phyloP scores from a whole-genome alignment of 2,797 vertebrate genomes.

The Picus viridis region DNA sequence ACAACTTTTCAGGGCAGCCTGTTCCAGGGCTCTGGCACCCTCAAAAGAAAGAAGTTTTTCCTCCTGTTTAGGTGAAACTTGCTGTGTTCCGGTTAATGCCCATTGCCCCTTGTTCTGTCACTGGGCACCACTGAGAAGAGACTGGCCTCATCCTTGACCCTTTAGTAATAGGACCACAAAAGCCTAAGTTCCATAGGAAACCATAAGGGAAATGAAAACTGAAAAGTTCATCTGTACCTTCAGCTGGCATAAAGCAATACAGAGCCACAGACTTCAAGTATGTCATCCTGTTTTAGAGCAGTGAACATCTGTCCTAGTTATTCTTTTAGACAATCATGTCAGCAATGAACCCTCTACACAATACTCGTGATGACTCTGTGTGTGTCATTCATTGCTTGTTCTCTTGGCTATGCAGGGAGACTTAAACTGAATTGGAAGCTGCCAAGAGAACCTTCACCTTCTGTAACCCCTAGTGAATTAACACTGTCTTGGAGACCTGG shows the following conservation, averaged over 20 bases:
- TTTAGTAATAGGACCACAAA: too few relatives aligned
- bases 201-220: neutral
- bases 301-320: neutral
- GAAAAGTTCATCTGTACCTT: neutral
- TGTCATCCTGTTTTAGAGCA: neutral
- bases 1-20: too few relatives aligned
- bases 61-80: too few relatives aligned
- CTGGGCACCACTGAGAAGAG: too few relatives aligned
- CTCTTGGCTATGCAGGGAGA: neutral
- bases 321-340: neutral
- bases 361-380: neutral
- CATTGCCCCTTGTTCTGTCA: too few relatives aligned
- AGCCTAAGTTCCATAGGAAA: neutral
- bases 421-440: neutral
- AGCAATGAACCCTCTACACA: neutral
- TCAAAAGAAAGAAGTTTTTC: too few relatives aligned
- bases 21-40: too few relatives aligned
- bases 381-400: fast-evolving
- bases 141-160: too few relatives aligned
- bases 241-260: neutral
- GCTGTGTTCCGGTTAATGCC: too few relatives aligned
- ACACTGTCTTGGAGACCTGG: neutral
- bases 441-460: neutral
- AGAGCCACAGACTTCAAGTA: neutral
- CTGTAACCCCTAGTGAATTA: neutral